phyloP scores from a whole-genome alignment of 2,113 vertebrate species.

The cattle (Bos taurus) region ARS-UCD2.0 NC_037331.1:97801501-97802000 shows the following conservation, averaged over 20 bases:
- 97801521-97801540: background rate
- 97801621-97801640: background rate
- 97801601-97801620: background rate
- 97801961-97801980: background rate
- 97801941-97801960: background rate
- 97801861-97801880: background rate
- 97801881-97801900: background rate
- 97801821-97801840: background rate
- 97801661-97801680: background rate
- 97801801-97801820: background rate
- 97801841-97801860: conserved; percentile 63
- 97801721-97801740: background rate
- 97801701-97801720: background rate
- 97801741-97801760: background rate
- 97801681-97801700: background rate
- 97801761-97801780: background rate
- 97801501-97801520: background rate
- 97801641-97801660: background rate
- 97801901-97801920: background rate
- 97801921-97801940: background rate
- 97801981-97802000: background rate
- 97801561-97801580: background rate
- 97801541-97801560: background rate
- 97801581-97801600: background rate
- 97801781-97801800: background rate